These are phyloP conservation scores for Euzetes globulus DNA, from an alignment of 2,888 invertebrate genomes.

Conservation along the genomic window DNA sequence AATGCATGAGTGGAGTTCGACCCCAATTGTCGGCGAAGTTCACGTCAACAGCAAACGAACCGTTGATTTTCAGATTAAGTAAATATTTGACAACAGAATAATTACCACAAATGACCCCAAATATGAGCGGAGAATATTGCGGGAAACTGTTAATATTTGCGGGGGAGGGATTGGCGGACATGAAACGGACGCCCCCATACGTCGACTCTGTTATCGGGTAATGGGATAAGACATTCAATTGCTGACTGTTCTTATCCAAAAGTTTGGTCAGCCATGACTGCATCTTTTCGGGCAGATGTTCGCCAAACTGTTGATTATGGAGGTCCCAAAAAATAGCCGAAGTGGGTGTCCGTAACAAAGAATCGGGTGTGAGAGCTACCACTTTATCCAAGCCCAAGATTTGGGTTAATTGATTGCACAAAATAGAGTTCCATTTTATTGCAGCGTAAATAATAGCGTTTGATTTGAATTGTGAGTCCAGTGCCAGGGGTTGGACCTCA, in stretches of 20 bases:
- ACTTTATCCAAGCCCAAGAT: constrained; percentile 37
- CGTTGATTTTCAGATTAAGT: constrained; percentile 42
- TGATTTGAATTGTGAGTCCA: constrained; percentile 23
- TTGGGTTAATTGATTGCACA: constrained; percentile 23
- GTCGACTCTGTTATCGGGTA: constrained; percentile 43
- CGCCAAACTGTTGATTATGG: constrained; percentile 26
- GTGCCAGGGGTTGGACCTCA: constrained; percentile 13
- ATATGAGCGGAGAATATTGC: constrained; percentile 47
- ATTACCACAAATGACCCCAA: constrained; percentile 46
- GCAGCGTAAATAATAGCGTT: constrained; percentile 29
- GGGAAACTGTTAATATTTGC: constrained; percentile 7
- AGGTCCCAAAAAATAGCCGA: constrained; percentile 48
- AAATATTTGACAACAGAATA: constrained; percentile 46
- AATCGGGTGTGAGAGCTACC: constrained; percentile 44
- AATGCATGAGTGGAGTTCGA: constrained; percentile 49
- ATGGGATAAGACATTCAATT: constrained; percentile 45
- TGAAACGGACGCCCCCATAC: constrained; percentile 39
- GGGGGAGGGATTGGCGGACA: constrained; percentile 6
- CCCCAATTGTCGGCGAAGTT: constrained; percentile 47
- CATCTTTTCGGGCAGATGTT: constrained; percentile 39
- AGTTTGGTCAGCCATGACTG: constrained; percentile 41
- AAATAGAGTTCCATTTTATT: constrained; percentile 28
- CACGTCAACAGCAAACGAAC: constrained; percentile 45
- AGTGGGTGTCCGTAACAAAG: constrained; percentile 47
- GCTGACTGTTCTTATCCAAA: constrained; percentile 43